Conservation (phyloP, 2,888 invertebrate species). For the Coelogynopora nodosa region DNA sequence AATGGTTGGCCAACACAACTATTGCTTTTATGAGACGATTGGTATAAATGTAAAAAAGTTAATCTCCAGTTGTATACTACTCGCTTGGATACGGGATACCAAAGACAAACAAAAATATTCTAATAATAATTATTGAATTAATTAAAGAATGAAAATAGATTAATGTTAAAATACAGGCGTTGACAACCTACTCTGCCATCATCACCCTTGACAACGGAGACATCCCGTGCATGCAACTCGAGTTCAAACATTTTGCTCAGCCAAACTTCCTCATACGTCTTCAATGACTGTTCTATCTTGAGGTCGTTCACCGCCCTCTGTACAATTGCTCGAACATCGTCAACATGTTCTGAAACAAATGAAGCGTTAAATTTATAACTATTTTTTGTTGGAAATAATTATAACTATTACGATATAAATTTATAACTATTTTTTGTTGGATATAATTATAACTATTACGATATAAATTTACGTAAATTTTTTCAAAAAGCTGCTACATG, state of each 20-base stretch:
- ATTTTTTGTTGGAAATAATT: no score
- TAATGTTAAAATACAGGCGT: not conserved
- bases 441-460: no score
- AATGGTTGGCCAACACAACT: no score
- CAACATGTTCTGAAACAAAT: conserved; percentile 56
- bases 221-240: not conserved
- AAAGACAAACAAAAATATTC: not conserved
- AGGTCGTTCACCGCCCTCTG: conserved; percentile 61
- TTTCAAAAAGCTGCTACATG: no score
- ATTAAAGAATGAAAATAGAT: not conserved
- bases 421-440: no score
- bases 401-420: no score
- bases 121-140: not conserved
- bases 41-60: no score
- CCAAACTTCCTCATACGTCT: conserved; percentile 62
- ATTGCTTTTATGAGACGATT: no score
- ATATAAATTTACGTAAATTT: no score
- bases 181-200: not conserved
- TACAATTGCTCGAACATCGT: conserved; percentile 60
- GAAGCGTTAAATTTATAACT: conserved; percentile 14
- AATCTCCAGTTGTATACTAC: no score
- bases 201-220: not conserved
- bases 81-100: no score
- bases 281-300: conserved; percentile 59
- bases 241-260: conserved; percentile 60